Evolutionary conservation across 2,113 vertebrate genomes (phyloP).

Genomic region (Phrynocephalus versicolor): DNA sequence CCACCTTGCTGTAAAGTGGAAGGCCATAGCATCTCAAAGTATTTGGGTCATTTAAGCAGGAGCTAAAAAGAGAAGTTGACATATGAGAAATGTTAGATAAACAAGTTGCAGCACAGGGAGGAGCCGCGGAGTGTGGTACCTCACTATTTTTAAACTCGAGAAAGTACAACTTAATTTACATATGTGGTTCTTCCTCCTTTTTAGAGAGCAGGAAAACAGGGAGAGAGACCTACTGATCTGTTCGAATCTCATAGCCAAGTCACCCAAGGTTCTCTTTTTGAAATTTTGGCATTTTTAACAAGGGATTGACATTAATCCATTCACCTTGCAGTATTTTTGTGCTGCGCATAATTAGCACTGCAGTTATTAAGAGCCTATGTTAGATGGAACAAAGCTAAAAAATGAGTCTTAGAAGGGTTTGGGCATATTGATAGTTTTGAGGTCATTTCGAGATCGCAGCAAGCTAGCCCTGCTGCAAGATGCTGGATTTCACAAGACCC

Average conservation of each 20-base stretch:
- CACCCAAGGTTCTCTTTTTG: constrained; percentile 7
- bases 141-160: constrained; percentile 12
- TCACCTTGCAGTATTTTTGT: constrained; percentile 2
- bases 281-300: constrained; percentile 28
- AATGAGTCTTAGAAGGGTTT: background rate
- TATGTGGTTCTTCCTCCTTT: background rate
- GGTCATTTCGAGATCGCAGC: too few species aligned
- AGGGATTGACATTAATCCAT: background rate
- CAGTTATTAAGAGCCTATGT: constrained; percentile 1
- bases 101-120: background rate
- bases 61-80: background rate
- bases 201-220: background rate
- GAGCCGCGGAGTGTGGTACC: background rate
- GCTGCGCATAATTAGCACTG: constrained; percentile 12
- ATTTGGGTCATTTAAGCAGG: background rate
- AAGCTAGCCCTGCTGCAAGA: too few species aligned
- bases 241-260: constrained; percentile 2
- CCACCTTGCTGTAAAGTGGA: background rate
- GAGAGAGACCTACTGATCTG: background rate
- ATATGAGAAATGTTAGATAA: constrained; percentile 7
- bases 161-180: background rate
- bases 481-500: too few species aligned
- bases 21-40: background rate
- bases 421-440: background rate
- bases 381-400: background rate